phyloP scores from a whole-genome alignment of 2,888 invertebrate genomes.

The Leptinotarsa tumamoca region DNA sequence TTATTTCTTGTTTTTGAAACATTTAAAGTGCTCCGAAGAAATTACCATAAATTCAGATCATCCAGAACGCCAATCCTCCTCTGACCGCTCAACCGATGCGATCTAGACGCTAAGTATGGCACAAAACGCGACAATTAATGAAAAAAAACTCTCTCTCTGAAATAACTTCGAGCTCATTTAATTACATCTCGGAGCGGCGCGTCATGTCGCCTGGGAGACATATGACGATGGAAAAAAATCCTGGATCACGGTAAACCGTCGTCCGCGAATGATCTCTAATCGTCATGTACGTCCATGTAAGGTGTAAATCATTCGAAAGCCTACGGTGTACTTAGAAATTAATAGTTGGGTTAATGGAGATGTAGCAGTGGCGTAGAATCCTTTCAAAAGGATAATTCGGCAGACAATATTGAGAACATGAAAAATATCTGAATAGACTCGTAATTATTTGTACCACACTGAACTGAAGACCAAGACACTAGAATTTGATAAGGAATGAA shows the following conservation, averaged over 20 bases:
- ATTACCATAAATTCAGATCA: too few species aligned
- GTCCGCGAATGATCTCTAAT: conserved; percentile 24
- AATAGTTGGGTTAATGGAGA: conserved; percentile 13
- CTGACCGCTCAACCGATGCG: neutral
- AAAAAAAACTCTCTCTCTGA: conserved; percentile 16
- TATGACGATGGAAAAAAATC: conserved; percentile 6
- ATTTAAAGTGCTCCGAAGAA: neutral
- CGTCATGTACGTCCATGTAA: conserved; percentile 24
- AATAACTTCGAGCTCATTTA: conserved; percentile 18
- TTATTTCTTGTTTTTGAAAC: too few species aligned
- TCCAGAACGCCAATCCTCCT: neutral
- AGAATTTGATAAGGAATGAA: too few species aligned
- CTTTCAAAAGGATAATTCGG: neutral
- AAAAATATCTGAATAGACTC: too few species aligned
- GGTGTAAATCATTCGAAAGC: conserved; percentile 6
- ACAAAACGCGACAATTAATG: conserved; percentile 19
- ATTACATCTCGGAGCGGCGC: conserved; percentile 15
- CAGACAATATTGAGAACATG: too few species aligned
- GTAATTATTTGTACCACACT: too few species aligned
- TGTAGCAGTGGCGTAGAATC: neutral
- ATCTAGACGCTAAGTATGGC: conserved; percentile 12
- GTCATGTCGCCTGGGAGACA: conserved; percentile 19
- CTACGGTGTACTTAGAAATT: conserved; percentile 10
- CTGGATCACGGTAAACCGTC: conserved; percentile 9
- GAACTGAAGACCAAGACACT: too few species aligned